A percentile compares a stretch with the other conserved stretches of the same genome.
Conservation (phyloP, 2,888 invertebrate genomes). For the Lysandra coridon region DNA sequence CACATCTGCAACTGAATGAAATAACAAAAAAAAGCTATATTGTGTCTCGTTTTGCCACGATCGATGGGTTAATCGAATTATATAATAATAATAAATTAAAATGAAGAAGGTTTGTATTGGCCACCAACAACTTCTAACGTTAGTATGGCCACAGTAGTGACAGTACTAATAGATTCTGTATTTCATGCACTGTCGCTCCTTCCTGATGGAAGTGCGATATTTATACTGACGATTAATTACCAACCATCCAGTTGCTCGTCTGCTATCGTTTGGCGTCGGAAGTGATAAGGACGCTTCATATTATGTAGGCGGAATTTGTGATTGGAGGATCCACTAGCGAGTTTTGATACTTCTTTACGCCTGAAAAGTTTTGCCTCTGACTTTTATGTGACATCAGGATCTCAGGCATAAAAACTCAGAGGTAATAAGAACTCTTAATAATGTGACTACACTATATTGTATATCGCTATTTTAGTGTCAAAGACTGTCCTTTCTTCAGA, state of each 20-base stretch:
- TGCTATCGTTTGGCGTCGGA: slow-evolving; percentile 17
- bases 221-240: slow-evolving; percentile 54
- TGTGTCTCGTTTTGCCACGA: too few relatives aligned
- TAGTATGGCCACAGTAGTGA: slow-evolving; percentile 43
- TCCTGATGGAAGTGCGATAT: slow-evolving; percentile 71
- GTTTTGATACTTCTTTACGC: neutral
- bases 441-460: neutral
- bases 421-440: neutral
- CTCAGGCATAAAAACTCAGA: neutral
- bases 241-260: slow-evolving; percentile 41
- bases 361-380: neutral
- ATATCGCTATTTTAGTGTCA: neutral
- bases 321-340: neutral
- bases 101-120: too few relatives aligned
- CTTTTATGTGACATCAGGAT: neutral
- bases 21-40: too few relatives aligned
- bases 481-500: neutral
- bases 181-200: slow-evolving; percentile 58
- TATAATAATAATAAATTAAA: too few relatives aligned
- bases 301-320: neutral
- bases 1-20: too few relatives aligned
- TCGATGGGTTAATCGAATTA: too few relatives aligned
- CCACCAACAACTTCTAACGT: neutral
- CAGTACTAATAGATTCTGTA: slow-evolving; percentile 56
- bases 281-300: neutral